These are phyloP conservation scores for Ophion ellenae DNA, from an alignment of 2,888 invertebrate species.

Conservation along the genomic window DNA sequence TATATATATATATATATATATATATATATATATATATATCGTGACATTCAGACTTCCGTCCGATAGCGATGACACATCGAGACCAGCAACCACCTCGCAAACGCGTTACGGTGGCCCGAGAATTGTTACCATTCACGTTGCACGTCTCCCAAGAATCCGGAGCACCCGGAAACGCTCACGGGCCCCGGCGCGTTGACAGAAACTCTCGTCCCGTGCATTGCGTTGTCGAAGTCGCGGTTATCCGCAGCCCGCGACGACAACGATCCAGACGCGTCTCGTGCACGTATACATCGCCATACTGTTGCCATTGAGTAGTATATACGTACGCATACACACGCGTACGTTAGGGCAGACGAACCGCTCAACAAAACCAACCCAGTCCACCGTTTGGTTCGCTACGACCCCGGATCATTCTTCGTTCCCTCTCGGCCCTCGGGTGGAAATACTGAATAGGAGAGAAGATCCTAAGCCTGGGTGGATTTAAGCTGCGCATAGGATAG, in stretches of 20 bases:
- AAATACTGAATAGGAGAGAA: slow-evolving; percentile 30
- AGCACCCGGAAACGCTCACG: neutral
- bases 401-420: too few species aligned
- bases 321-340: neutral
- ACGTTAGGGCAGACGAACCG: neutral
- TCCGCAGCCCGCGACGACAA: slow-evolving; percentile 29
- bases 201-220: slow-evolving; percentile 1
- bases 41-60: too few species aligned
- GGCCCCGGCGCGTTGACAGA: neutral
- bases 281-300: neutral
- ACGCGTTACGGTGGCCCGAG: neutral
- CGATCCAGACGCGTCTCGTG: slow-evolving; percentile 17
- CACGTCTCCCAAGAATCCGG: slow-evolving; percentile 19
- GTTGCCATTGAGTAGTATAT: neutral
- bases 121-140: neutral
- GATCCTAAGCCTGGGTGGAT: slow-evolving; percentile 33
- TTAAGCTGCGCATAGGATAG: slow-evolving; percentile 17
- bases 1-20: neutral
- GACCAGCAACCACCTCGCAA: neutral
- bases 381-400: too few species aligned
- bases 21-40: neutral
- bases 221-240: slow-evolving; percentile 13
- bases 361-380: too few species aligned
- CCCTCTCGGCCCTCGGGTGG: neutral
- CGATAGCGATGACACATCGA: neutral